Percentiles rank a stretch among this genome's conserved stretches.
These are phyloP conservation scores for Gobiocypris rarus DNA, from an alignment of 2,113 vertebrate species.

Conservation along the genomic window DNA sequence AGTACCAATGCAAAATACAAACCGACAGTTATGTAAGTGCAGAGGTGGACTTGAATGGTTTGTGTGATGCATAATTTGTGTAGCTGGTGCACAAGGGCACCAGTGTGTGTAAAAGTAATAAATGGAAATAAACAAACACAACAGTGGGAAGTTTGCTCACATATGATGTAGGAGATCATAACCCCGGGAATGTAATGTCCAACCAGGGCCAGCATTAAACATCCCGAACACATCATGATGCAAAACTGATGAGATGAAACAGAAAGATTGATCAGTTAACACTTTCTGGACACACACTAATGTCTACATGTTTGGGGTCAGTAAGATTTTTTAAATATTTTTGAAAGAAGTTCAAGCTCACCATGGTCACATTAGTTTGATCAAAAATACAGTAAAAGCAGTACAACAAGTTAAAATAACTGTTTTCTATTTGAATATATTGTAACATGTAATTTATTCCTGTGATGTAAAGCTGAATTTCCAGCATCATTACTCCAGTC, in stretches of 20 bases:
- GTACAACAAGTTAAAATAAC: not conserved
- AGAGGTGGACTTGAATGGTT: slow-evolving; percentile 4
- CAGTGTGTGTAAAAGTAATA: not conserved
- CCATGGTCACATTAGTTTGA: not conserved
- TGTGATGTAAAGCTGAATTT: not conserved
- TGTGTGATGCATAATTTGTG: not conserved
- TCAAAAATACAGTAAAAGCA: not conserved
- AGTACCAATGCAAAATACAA: not conserved
- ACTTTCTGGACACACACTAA: not conserved
- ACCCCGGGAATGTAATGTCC: slow-evolving; percentile 98
- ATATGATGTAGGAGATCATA: slow-evolving; percentile 98
- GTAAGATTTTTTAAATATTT: not conserved
- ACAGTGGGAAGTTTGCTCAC: slow-evolving; percentile 78
- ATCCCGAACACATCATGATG: slow-evolving; percentile 87
- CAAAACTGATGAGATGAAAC: slow-evolving; percentile 85
- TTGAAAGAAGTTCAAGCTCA: not conserved
- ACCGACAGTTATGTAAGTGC: not conserved
- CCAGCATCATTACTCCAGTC: not conserved
- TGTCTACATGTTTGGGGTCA: not conserved
- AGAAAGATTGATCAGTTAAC: slow-evolving; percentile 1
- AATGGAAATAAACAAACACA: slow-evolving; percentile 1
- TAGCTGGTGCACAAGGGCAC: not conserved
- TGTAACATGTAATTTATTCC: not conserved
- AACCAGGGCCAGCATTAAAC: slow-evolving; percentile 83
- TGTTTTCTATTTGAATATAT: no score